Base-by-base conservation (phyloP, 1,140 invertebrate species). In the Papilio dardanus region DNA sequence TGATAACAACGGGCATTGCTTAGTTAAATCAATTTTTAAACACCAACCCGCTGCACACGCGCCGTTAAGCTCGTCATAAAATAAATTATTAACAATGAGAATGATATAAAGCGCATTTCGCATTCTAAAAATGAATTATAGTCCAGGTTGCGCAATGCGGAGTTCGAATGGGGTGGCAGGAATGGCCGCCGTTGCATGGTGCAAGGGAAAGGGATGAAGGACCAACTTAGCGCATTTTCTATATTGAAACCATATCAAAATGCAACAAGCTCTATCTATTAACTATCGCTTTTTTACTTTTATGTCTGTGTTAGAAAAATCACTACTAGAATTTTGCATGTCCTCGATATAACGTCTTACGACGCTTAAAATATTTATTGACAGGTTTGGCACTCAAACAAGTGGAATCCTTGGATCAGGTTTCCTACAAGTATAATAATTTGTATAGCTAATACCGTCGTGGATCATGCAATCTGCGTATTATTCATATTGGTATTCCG, bases 111-210 rank as follows among this genome's bases (percentile, higher is more conserved):
- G 76, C 82, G 81, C 85, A 83, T 86, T 87, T 87, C 82, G 84
- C 83, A 83, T 88, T 89, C 85, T 89, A 90, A 90, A 89, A 88
- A 85, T 90, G 89, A 92, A 82, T 88, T 90, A 92, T 90, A 85
- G 85, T 83, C 81, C 83, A 79, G 80, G 85, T 86, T 85, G 87
- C 89, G 91, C 91, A 92, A 83, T 92, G 91, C 89, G 90, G 91
- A 90, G 77, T 75, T 86, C 88, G 90, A 86, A 90, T 92, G 86
- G 88, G 90, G 87, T 87, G 79, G 82, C 74, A 76, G 75, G 58
- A 74, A 62, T 30, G 69, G 69, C 21, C 69, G 67, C 67, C 40
- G 16, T 42, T 71, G 69, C 69, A 71, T 71, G 24, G 69, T 71
- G 69, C 69, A 71, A 71, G 42, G 69, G 69, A 50, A 69, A 71